These are phyloP conservation scores for Thunnus albacares DNA, from an alignment of 2,797 vertebrate species.

Conservation along the genomic window DNA sequence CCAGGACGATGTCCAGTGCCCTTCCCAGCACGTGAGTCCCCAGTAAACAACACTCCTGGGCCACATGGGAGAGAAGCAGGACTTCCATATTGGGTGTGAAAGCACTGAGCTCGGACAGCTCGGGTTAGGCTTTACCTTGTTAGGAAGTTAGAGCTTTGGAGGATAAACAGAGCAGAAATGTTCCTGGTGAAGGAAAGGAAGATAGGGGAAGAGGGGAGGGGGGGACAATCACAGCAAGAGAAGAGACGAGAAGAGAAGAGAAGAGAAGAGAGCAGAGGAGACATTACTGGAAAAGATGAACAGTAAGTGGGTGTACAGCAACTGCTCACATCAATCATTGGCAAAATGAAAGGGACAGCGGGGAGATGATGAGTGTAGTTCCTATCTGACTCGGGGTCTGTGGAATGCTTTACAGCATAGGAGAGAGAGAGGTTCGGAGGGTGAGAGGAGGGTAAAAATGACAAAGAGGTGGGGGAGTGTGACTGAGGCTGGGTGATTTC, in stretches of 20 bases:
- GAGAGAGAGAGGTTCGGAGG: not conserved
- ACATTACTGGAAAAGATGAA: slow-evolving; percentile 29
- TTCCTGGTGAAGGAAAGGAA: slow-evolving; percentile 42
- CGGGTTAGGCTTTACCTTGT: slow-evolving; percentile 84
- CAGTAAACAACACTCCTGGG: slow-evolving; percentile 62
- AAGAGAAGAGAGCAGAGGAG: not conserved
- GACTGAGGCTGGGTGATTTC: slow-evolving; percentile 66
- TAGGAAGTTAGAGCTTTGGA: slow-evolving; percentile 84
- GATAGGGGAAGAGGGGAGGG: not conserved
- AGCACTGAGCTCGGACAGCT: slow-evolving; percentile 44
- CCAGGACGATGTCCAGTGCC: slow-evolving; percentile 47
- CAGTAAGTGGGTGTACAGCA: slow-evolving; percentile 22
- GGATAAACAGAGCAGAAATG: slow-evolving; percentile 81
- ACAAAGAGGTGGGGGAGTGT: slow-evolving; percentile 19
- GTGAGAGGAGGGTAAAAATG: not conserved
- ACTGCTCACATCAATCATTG: slow-evolving; percentile 22
- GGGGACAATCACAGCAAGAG: slow-evolving; percentile 1
- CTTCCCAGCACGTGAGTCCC: slow-evolving; percentile 61
- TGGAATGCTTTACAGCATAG: slow-evolving; percentile 52
- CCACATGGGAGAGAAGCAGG: slow-evolving; percentile 65
- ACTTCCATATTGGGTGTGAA: slow-evolving; percentile 89
- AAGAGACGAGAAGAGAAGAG: not conserved
- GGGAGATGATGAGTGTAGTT: slow-evolving; percentile 39
- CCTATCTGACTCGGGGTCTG: slow-evolving; percentile 62
- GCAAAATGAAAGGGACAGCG: slow-evolving; percentile 20